Evolutionary conservation across 2,888 invertebrate genomes (phyloP).

Genomic region (Volucella bombylans): DNA sequence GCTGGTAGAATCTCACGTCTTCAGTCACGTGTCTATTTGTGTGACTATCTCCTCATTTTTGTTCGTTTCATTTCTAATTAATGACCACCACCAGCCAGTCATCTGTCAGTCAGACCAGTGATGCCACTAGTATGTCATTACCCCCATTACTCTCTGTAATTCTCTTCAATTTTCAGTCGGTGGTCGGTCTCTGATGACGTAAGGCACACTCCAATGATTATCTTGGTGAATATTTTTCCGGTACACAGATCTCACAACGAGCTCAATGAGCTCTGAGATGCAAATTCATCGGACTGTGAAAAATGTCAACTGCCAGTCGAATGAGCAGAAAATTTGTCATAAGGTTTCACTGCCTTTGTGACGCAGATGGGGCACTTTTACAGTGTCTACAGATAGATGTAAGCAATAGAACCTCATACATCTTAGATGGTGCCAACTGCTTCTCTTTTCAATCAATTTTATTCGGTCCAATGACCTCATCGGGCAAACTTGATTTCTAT

Average conservation of each 20-base stretch:
- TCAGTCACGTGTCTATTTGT: too few species aligned
- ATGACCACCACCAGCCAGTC: too few species aligned
- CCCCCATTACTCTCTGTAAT: too few species aligned
- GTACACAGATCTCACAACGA: not conserved
- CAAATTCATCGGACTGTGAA: not conserved
- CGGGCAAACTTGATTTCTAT: conserved; percentile 9
- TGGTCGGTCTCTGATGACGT: conserved; percentile 23
- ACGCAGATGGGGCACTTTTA: not conserved
- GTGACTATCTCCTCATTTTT: too few species aligned
- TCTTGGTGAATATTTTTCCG: conserved; percentile 17
- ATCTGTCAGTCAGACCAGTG: too few species aligned
- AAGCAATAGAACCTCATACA: too few species aligned
- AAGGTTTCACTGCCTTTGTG: not conserved
- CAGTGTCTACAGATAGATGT: not conserved
- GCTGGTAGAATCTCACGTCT: too few species aligned
- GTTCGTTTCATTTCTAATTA: too few species aligned
- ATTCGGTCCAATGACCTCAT: conserved; percentile 25
- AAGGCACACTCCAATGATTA: conserved; percentile 9
- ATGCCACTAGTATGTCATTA: too few species aligned
- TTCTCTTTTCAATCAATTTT: too few species aligned
- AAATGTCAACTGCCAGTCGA: not conserved
- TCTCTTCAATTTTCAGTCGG: not conserved
- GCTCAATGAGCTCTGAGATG: not conserved
- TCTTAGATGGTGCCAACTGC: too few species aligned
- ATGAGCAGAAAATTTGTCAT: not conserved